Base-by-base conservation (phyloP, 2,797 vertebrate species). In the Xiphophorus birchmanni region DNA sequence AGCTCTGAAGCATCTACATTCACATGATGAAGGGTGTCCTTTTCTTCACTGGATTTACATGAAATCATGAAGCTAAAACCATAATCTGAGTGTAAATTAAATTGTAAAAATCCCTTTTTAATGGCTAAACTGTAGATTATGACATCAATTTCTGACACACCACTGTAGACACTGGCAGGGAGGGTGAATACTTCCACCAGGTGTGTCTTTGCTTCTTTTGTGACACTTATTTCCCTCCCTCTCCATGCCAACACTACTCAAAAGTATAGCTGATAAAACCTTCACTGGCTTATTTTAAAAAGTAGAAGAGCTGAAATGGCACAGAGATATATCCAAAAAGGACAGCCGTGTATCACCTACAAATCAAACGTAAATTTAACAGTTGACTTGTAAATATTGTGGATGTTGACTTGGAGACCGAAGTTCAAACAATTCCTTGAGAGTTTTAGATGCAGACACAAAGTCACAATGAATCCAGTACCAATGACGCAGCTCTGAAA, bases 171-270 rank as follows among this genome's bases (percentile, higher is more conserved):
- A 75, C 45, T 75, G 80, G 76, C 47, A 84, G 83, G 77, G 63
- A 80, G 80, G 44, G 73, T 40, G 69, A 90, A 92, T 90, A 90
- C 88, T 85, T 89, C 75, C 2, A 9, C 54, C 88, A 90, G 92
- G 91, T 89, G 89, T 92, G 92, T 91, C 87, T 78, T 77, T 37
- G 29, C 63, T 73, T n/a, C 58, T 42, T 69, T 4, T 74, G 58
- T 47, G 54, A 63, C 15, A 45, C 26, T 42, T 2, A 12, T 76
- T 80, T 80, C 26, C 9, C 67, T 76, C 74, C 29, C 80, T 58
- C 78, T 23, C 75, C 45, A 9, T 75, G 37, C 87, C 72, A 80
- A 54, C 85, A 76, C 72, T 75, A 67, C 73, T 40, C 63, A 17
- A 10, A 71, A 72, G n/a, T 79, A 47, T 84, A 29, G 56, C 74